phyloP scores from a whole-genome alignment of 1,140 invertebrate species.

The Atta cephalotes region DNA sequence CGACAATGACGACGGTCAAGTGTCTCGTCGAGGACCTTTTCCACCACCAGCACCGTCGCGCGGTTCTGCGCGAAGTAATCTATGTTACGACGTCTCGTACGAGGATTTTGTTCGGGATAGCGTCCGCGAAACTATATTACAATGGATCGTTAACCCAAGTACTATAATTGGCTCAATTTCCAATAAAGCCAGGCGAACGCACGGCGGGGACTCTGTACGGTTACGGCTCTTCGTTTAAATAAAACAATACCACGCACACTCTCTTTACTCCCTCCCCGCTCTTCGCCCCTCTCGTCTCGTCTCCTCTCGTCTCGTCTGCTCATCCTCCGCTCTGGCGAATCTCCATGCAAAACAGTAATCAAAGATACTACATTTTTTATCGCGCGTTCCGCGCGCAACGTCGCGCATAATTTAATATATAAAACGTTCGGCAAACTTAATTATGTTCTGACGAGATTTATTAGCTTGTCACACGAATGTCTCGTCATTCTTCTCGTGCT shows the following conservation, averaged over 20 bases:
- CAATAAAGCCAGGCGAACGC: conserved; percentile 59
- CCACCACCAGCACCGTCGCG: conserved; percentile 24
- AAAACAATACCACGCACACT: conserved; percentile 66
- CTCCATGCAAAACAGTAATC: conserved; percentile 51
- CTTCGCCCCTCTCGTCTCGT: background rate
- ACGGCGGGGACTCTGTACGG: too few relatives aligned
- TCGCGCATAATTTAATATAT: conserved; percentile 53
- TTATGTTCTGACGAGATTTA: conserved; percentile 53
- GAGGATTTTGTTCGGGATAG: conserved; percentile 3
- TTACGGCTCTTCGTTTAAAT: conserved; percentile 57
- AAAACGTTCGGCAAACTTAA: conserved; percentile 42
- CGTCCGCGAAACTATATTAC: conserved; percentile 66
- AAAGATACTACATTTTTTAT: conserved; percentile 59
- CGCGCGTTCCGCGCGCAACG: background rate
- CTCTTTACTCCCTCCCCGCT: background rate
- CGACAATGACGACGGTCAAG: background rate
- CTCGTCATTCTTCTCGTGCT: conserved; percentile 12
- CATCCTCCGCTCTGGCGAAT: background rate
- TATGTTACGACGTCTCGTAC: conserved; percentile 19
- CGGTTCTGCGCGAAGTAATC: conserved; percentile 28
- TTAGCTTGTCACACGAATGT: conserved; percentile 42
- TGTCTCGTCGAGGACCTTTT: conserved; percentile 46
- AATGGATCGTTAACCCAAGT: conserved; percentile 72
- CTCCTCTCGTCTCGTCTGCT: background rate
- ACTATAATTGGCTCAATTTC: conserved; percentile 72